These are phyloP conservation scores for Myzus persicae DNA, from an alignment of 1,140 invertebrate genomes.

Conservation along the genomic window DNA sequence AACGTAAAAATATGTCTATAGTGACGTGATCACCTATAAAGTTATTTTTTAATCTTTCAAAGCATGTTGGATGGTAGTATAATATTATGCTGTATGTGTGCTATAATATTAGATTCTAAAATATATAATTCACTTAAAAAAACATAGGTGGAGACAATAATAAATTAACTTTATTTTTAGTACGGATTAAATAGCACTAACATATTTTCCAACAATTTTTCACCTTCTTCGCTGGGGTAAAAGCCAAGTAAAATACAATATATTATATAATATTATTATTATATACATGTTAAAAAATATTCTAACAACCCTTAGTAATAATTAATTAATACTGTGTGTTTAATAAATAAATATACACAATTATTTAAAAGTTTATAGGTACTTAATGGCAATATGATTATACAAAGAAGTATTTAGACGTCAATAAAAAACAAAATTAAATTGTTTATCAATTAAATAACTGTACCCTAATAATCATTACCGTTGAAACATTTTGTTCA, in stretches of 20 bases:
- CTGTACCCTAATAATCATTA: no score
- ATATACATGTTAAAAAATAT: background rate
- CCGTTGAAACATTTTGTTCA: no score
- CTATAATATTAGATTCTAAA: background rate
- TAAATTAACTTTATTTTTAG: constrained; percentile 39
- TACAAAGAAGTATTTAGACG: no score
- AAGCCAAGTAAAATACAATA: background rate
- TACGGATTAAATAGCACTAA: background rate
- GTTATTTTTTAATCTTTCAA: background rate
- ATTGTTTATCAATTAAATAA: no score
- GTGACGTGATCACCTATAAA: background rate
- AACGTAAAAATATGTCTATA: background rate
- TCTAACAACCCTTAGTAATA: background rate
- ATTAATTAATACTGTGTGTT: background rate
- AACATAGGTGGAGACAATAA: background rate
- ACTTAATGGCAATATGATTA: no score
- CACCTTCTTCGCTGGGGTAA: background rate
- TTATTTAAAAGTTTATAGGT: background rate
- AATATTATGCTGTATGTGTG: background rate
- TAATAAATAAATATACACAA: background rate
- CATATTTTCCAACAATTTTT: background rate
- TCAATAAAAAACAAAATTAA: no score
- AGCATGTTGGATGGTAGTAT: background rate
- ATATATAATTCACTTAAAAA: background rate
- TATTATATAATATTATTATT: background rate